Evolutionary conservation across 2,888 invertebrate species (phyloP).

Genomic region (Dolichomitus sp.): DNA sequence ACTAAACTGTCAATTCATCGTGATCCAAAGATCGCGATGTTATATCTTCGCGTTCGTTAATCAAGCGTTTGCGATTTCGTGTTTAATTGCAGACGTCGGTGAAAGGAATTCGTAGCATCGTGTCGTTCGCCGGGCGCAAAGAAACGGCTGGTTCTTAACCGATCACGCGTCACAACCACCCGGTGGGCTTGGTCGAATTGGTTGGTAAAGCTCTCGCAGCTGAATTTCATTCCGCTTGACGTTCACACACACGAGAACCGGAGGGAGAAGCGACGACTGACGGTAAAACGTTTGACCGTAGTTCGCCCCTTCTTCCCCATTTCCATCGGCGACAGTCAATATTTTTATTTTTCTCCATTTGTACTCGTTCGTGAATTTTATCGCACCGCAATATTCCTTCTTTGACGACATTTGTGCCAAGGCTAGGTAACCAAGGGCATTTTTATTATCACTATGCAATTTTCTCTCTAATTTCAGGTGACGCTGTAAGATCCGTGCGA

Average conservation of each 20-base stretch:
- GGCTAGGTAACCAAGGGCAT: not conserved
- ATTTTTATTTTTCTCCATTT: slow-evolving; percentile 1
- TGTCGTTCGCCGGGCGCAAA: slow-evolving; percentile 92
- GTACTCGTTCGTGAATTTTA: not conserved
- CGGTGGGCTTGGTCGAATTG: slow-evolving; percentile 32
- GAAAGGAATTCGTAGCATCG: slow-evolving; percentile 94
- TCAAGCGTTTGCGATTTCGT: slow-evolving; percentile 63
- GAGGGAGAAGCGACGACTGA: slow-evolving; percentile 51
- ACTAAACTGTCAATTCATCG: not conserved
- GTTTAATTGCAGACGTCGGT: slow-evolving; percentile 92
- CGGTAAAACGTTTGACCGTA: slow-evolving; percentile 47
- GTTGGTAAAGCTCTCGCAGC: slow-evolving; percentile 55
- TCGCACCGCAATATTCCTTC: slow-evolving; percentile 22
- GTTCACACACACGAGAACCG: slow-evolving; percentile 57
- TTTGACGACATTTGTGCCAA: slow-evolving; percentile 17
- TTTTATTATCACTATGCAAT: not conserved
- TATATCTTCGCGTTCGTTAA: slow-evolving; percentile 54
- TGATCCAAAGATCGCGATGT: slow-evolving; percentile 12
- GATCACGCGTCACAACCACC: slow-evolving; percentile 48
- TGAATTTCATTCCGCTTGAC: slow-evolving; percentile 65
- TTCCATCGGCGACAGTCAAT: not conserved
- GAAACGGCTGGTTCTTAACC: slow-evolving; percentile 87
- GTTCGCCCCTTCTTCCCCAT: slow-evolving; percentile 23
- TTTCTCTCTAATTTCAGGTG: slow-evolving; percentile 42
- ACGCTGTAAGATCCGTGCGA: slow-evolving; percentile 28